These are phyloP conservation scores for Ictidomys tridecemlineatus DNA, from an alignment of 2,113 vertebrate species.

Conservation along the genomic window DNA sequence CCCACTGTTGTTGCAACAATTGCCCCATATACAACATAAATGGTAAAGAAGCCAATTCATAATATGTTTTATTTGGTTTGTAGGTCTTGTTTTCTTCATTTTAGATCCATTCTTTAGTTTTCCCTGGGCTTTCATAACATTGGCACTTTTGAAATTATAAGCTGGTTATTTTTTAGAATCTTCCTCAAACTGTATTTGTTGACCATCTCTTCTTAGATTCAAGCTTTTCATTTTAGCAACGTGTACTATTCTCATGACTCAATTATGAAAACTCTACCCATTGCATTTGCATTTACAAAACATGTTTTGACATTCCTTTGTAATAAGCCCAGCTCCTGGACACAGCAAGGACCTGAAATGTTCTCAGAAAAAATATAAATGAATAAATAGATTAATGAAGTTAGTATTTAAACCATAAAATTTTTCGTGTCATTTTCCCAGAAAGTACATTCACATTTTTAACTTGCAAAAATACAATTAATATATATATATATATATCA, in stretches of 20 bases:
- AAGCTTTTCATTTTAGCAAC: background rate
- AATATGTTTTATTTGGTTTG: background rate
- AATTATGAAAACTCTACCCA: constrained; percentile 10
- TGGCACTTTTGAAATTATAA: background rate
- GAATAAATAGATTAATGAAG: constrained; percentile 34
- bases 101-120: background rate
- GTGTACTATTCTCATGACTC: background rate
- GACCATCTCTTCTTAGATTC: background rate
- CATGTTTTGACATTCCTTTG: constrained; percentile 9
- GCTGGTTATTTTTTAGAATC: background rate
- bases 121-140: background rate
- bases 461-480: constrained; percentile 33
- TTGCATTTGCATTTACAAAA: background rate
- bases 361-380: background rate
- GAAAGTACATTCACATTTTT: constrained; percentile 13
- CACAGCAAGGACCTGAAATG: background rate
- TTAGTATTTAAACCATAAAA: constrained; percentile 42
- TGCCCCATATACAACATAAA: background rate
- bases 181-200: background rate
- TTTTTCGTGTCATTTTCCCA: constrained; percentile 4
- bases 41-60: background rate
- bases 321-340: background rate
- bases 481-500: background rate
- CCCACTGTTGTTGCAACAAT: background rate
- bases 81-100: background rate